A percentile compares a stretch with the other conserved stretches of the same genome.
Conservation (phyloP, 2,113 vertebrate genomes). For the Tympanuchus pallidicinctus region DNA sequence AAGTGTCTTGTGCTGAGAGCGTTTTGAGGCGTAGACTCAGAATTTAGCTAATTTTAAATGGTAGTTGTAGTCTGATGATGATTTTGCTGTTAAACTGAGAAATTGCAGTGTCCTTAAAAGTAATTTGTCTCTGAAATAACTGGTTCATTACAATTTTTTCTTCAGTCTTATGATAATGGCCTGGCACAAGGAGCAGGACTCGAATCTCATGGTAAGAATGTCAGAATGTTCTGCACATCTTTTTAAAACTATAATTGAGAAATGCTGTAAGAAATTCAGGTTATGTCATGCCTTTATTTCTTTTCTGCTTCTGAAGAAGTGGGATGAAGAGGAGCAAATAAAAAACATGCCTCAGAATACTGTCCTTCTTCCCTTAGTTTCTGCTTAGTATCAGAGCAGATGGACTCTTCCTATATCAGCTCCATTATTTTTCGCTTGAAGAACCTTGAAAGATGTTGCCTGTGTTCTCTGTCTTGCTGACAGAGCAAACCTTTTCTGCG, state of each 20-base stretch:
- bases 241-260: neutral
- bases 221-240: neutral
- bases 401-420: neutral
- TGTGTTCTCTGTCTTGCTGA: neutral
- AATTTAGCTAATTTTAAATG: neutral
- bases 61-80: neutral
- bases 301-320: neutral
- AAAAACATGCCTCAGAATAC: neutral
- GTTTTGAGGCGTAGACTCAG: neutral
- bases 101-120: neutral
- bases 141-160: constrained; percentile 48
- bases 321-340: neutral
- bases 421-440: neutral
- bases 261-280: neutral
- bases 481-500: neutral
- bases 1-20: neutral
- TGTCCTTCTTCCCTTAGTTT: neutral
- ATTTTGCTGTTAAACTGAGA: neutral
- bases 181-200: constrained; percentile 94
- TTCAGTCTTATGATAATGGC: constrained; percentile 94
- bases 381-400: neutral
- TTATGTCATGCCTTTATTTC: neutral
- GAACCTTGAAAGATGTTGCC: neutral
- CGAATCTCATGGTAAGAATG: constrained; percentile 95
- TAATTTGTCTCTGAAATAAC: neutral